Evolutionary conservation across 2,113 vertebrate species (phyloP), one percentile per base, ranked within the genome.

Genomic region (Trinectes maculatus): DNA sequence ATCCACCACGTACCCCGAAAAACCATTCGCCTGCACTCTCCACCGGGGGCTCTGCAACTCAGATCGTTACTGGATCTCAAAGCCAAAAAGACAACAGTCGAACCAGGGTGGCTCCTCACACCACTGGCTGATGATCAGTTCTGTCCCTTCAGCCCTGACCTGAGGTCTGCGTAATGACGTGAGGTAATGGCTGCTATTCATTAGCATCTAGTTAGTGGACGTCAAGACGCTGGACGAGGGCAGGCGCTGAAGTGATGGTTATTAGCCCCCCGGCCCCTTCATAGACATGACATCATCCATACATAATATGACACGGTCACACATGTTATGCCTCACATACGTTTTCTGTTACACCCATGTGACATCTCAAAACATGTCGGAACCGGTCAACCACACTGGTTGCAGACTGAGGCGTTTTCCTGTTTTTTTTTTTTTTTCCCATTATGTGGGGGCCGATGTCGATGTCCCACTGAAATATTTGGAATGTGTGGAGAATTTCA

Each of bases 131-230:
- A 57, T 22, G 53, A 64, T 55, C 19, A n/a, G 18, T 66, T 49
- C 8, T 5, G 26, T 64, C 34, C 47, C 44, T 58, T 68, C 67
- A 64, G 40, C 31, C 39, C 26, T 31, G 31, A 46, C 66, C 43
- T 26, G 44, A 59, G 64, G 22, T 80, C 71, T 64, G 71, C 77
- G 73, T 67, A 66, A 84, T 75, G 69, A 33, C 64, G 39, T 81
- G 40, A 47, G 46, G 43, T 65, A 76, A 25, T 68, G 42, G 54
- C 75, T 58, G 37, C 55, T 69, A 69, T 85, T 84, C 73, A 79
- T 89, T 81, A 88, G 59, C 64, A 58, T 66, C 67, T 56, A 43
- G 49, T 84, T 86, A 63, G 28, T 1, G 36, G 47, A 60, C 15
- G 60, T 53, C 56, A 54, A 52, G 62, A 44, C 11, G 2, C 44